Percentiles rank a stretch among this genome's conserved stretches.
These are phyloP conservation scores for Venturia canescens DNA, from an alignment of 1,140 invertebrate genomes.

Conservation along the genomic window DNA sequence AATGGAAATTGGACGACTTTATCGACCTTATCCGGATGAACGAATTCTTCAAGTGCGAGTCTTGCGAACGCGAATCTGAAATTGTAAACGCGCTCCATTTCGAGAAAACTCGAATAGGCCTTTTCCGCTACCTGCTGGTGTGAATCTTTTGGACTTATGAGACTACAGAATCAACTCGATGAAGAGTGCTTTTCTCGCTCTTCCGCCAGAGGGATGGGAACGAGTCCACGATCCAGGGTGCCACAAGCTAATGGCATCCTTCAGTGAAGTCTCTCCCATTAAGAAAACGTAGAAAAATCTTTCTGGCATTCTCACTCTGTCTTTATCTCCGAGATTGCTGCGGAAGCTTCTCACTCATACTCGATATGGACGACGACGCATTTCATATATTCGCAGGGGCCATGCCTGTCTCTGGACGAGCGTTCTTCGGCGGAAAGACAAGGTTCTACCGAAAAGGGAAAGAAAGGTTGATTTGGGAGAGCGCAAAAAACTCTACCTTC, in stretches of 20 bases:
- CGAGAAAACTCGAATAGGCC: background rate
- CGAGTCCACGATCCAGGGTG: background rate
- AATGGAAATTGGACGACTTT: conserved; percentile 49
- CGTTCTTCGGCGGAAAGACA: conserved; percentile 10
- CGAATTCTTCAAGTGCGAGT: conserved; percentile 23
- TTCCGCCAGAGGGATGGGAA: background rate
- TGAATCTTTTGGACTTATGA: conserved; percentile 32
- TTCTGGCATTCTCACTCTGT: background rate
- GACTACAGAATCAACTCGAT: background rate
- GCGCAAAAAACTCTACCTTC: conserved; percentile 42
- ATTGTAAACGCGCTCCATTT: conserved; percentile 51
- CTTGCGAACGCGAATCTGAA: conserved; percentile 48
- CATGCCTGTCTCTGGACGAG: background rate
- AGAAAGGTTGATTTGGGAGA: conserved; percentile 33
- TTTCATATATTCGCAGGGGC: conserved; percentile 5
- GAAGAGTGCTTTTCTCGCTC: background rate
- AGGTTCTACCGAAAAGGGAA: conserved; percentile 31
- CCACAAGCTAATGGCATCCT: conserved; percentile 42
- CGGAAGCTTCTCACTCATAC: background rate
- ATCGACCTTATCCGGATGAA: conserved; percentile 52
- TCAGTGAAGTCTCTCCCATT: conserved; percentile 46
- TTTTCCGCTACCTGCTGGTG: conserved; percentile 49
- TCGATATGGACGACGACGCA: conserved; percentile 13
- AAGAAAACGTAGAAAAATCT: conserved; percentile 16
- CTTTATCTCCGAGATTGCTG: background rate